Percentiles rank a stretch among this genome's conserved stretches.
phyloP scores from a whole-genome alignment of 2,113 vertebrate genomes.

The Trematocara nigrifrons region DNA sequence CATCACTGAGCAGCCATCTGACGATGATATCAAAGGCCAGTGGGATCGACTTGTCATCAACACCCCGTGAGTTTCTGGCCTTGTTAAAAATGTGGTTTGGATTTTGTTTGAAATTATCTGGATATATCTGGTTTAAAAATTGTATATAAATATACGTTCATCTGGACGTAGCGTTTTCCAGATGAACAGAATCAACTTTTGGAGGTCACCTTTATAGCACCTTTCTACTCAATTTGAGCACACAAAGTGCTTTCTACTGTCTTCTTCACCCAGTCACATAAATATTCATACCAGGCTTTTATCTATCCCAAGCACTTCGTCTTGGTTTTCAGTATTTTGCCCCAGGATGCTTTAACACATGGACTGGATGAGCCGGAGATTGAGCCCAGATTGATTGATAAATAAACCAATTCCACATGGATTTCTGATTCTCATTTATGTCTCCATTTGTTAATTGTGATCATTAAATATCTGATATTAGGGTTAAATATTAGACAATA shows the following conservation, averaged over 20 bases:
- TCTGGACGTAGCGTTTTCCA: background rate
- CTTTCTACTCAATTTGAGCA: background rate
- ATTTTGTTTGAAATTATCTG: background rate
- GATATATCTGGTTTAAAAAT: background rate
- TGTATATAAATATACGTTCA: background rate
- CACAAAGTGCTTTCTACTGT: background rate
- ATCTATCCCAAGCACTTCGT: background rate
- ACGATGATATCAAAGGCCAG: conserved; percentile 97
- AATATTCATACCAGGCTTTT: background rate
- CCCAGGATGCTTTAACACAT: background rate
- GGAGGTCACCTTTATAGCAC: background rate
- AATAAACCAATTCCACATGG: background rate
- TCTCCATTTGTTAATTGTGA: background rate
- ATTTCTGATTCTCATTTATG: background rate
- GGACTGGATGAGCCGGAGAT: background rate
- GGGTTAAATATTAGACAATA: background rate
- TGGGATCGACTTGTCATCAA: conserved; percentile 98
- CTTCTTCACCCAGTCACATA: background rate
- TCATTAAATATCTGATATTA: background rate
- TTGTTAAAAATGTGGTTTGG: background rate
- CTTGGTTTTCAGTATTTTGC: background rate
- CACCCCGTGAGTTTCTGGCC: conserved; percentile 81
- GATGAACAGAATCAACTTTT: background rate
- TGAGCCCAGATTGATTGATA: background rate
- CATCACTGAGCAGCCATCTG: conserved; percentile 95